phyloP scores from a whole-genome alignment of 2,113 vertebrate species.

The Triplophysa siluroides region DNA sequence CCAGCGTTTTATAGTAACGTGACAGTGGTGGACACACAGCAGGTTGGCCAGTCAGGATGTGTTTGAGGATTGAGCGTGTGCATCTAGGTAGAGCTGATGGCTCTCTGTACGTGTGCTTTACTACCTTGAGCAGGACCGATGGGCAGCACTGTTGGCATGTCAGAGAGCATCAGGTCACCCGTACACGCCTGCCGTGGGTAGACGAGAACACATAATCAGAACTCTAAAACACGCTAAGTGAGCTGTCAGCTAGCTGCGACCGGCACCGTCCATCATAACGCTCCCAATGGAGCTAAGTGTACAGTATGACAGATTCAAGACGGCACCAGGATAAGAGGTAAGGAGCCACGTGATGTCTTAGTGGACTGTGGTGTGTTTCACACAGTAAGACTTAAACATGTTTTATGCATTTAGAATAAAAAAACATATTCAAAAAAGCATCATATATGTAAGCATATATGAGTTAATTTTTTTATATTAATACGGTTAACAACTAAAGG shows the following conservation, averaged over 20 bases:
- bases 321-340: conserved; percentile 10
- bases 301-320: conserved; percentile 49
- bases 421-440: no score
- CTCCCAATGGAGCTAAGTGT: not conserved
- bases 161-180: conserved; percentile 72
- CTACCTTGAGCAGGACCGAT: conserved; percentile 48
- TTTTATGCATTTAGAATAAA: no score
- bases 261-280: conserved; percentile 4
- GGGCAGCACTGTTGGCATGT: conserved; percentile 69
- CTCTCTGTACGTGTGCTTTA: not conserved
- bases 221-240: conserved; percentile 48
- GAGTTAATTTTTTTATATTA: no score
- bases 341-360: not conserved
- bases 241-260: conserved; percentile 34
- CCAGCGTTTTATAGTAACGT: conserved; percentile 45
- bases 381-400: not conserved
- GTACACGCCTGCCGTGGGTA: conserved; percentile 6
- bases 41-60: conserved; percentile 71
- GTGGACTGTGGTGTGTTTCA: conserved; percentile 5
- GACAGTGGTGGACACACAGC: conserved; percentile 72
- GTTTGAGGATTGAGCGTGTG: conserved; percentile 57
- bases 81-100: conserved; percentile 69
- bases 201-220: conserved; percentile 14
- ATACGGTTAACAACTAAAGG: no score
- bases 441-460: no score